These are phyloP conservation scores for Varanus komodoensis DNA, from an alignment of 2,113 vertebrate genomes.

Conservation along the genomic window DNA sequence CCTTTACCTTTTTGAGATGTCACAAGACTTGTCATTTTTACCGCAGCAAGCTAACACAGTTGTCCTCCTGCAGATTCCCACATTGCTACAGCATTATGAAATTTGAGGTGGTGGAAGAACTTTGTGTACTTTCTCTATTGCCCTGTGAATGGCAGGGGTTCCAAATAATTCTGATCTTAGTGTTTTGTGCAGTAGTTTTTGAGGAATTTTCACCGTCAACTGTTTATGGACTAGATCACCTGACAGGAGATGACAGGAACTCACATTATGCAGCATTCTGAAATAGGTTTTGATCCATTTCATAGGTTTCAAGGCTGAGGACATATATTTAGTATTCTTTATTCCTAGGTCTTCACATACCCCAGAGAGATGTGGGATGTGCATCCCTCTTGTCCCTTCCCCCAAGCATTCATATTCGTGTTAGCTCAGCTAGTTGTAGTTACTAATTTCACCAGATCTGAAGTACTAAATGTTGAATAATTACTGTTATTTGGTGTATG, in stretches of 20 bases:
- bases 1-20: not conserved
- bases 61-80: not conserved
- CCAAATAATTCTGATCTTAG: not conserved
- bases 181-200: not conserved
- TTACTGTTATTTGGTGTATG: not conserved
- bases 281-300: not conserved
- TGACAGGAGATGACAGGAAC: not conserved
- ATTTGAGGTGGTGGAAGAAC: not conserved
- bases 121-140: not conserved
- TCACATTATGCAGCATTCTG: not conserved
- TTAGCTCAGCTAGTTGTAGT: not conserved
- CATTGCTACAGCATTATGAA: not conserved
- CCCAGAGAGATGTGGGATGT: not conserved
- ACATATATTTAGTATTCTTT: not conserved
- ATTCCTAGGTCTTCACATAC: not conserved
- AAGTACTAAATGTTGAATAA: not conserved
- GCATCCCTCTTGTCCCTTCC: not conserved
- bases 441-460: not conserved
- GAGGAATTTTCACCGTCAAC: not conserved
- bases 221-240: fast-evolving
- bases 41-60: not conserved
- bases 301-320: not conserved
- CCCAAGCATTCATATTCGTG: not conserved
- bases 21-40: not conserved
- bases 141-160: conserved; percentile 58